Percentiles rank a stretch among this genome's conserved stretches.
Conservation (phyloP, 1,140 invertebrate species). For the Drosophila melanogaster region DNA sequence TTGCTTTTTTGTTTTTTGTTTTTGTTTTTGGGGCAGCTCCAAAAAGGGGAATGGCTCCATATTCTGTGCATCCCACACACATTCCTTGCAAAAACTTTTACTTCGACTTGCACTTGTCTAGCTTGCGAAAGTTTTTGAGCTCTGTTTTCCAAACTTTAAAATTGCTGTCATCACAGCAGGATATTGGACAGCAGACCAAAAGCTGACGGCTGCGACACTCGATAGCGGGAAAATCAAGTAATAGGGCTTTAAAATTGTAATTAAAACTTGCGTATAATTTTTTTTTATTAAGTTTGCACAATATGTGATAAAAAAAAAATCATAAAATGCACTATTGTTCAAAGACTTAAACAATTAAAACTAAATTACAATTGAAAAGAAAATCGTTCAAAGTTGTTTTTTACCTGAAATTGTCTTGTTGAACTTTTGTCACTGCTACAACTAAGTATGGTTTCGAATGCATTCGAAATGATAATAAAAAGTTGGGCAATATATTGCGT, state of each 20-base stretch:
- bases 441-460: neutral
- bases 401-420: neutral
- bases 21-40: too few relatives aligned
- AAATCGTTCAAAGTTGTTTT: too few relatives aligned
- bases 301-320: too few relatives aligned
- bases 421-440: too few relatives aligned
- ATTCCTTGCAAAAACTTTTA: constrained; percentile 31
- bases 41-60: constrained; percentile 2
- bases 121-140: constrained; percentile 19
- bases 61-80: neutral
- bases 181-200: neutral
- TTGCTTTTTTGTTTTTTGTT: neutral
- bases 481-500: constrained; percentile 20
- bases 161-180: constrained; percentile 25
- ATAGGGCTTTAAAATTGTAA: neutral
- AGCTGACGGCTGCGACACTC: neutral
- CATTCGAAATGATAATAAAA: constrained; percentile 4
- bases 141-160: constrained; percentile 36
- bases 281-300: neutral
- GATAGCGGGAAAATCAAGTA: constrained; percentile 3
- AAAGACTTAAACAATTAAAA: too few relatives aligned
- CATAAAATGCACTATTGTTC: too few relatives aligned
- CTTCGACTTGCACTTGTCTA: constrained; percentile 42
- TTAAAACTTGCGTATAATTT: neutral
- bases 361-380: too few relatives aligned